phyloP scores from a whole-genome alignment of 1,140 invertebrate species.

The Hylyphantes graminicola region DNA sequence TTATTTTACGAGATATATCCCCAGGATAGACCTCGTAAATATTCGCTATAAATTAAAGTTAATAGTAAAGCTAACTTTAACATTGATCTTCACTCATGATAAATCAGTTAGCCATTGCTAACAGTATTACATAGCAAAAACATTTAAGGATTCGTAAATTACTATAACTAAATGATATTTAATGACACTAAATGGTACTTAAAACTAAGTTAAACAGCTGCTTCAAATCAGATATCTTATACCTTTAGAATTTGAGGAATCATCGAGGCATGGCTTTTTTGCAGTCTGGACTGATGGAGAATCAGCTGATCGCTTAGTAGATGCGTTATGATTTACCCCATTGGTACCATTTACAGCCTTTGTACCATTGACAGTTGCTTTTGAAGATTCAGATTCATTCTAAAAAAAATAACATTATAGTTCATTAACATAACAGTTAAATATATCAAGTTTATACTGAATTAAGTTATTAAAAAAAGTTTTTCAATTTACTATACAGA shows the following conservation, averaged over 20 bases:
- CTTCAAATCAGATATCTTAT: neutral
- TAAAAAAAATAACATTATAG: neutral
- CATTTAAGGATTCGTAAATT: no score
- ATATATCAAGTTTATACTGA: neutral
- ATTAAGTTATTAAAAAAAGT: neutral
- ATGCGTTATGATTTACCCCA: neutral
- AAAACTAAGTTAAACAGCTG: no score
- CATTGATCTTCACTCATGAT: no score
- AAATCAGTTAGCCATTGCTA: no score
- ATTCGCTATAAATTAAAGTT: no score
- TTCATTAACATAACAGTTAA: neutral
- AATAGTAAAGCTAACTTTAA: no score
- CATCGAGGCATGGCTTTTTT: neutral
- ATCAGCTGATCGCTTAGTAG: neutral
- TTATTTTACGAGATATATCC: no score
- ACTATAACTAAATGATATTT: no score
- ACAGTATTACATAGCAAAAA: no score
- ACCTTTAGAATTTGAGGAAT: neutral
- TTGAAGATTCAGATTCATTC: constrained; percentile 9
- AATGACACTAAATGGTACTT: no score
- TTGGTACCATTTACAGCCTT: neutral
- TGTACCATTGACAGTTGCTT: neutral
- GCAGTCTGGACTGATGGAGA: neutral
- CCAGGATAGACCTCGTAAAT: no score
- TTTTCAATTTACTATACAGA: no score